Evolutionary conservation across 37 sponge, comb jelly and placozoan genomes (phyloP).

Genomic region (Chondrosia reniformis): DNA sequence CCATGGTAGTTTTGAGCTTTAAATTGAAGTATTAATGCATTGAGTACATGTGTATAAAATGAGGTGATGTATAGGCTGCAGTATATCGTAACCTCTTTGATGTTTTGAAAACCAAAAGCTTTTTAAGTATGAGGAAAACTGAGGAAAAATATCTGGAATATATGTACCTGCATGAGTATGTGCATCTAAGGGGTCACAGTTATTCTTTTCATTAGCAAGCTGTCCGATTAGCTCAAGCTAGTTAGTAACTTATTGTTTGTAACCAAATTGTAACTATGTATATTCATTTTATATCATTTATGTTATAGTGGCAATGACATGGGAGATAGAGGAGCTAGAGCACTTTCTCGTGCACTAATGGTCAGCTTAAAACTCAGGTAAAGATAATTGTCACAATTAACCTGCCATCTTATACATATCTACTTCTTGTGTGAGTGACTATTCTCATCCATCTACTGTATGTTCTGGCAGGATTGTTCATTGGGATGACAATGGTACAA

Average conservation of each 20-base stretch:
- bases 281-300: neutral
- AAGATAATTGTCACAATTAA: neutral
- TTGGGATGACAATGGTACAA: conserved; percentile 71
- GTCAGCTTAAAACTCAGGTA: conserved; percentile 24
- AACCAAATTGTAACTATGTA: neutral
- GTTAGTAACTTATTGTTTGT: neutral
- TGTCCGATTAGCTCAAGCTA: neutral
- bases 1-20: no score
- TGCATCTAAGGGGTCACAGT: neutral
- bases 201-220: neutral
- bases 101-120: no score
- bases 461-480: conserved; percentile 26
- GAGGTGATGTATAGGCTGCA: no score
- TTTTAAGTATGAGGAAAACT: no score
- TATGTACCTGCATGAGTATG: neutral
- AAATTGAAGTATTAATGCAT: no score
- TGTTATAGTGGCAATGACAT: conserved; percentile 68
- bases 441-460: neutral
- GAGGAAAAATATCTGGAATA: no score
- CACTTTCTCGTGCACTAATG: conserved; percentile 43
- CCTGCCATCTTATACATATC: neutral
- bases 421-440: neutral
- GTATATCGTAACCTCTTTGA: no score
- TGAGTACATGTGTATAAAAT: no score
- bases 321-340: conserved; percentile 48